Conservation (phyloP, 2,797 vertebrate genomes). For the Cyclura pinguis region DNA sequence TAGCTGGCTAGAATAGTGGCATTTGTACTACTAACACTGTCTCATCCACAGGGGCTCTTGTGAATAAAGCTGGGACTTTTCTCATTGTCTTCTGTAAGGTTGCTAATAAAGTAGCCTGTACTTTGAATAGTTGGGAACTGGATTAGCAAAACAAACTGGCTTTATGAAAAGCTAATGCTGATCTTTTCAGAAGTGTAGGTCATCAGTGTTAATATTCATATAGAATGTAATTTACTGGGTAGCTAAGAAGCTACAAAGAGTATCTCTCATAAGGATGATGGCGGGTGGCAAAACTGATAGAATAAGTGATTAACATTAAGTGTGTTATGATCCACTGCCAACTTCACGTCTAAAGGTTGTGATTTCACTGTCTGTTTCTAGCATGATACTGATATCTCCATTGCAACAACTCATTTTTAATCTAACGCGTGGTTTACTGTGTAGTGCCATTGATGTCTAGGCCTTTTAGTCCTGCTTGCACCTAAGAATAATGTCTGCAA, state of each 20-base stretch:
- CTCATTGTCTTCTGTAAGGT: constrained; percentile 22
- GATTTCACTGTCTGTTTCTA: constrained; percentile 43
- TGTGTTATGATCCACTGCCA: constrained; percentile 32
- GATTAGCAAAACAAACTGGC: neutral
- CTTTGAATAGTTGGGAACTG: neutral
- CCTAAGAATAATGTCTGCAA: constrained; percentile 64
- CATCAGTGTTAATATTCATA: constrained; percentile 4
- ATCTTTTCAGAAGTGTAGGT: constrained; percentile 27
- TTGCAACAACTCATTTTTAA: constrained; percentile 42
- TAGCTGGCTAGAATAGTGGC: constrained; percentile 62
- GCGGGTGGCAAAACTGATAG: constrained; percentile 3
- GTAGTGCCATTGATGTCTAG: constrained; percentile 44
- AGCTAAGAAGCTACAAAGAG: neutral
- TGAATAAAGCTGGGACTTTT: constrained; percentile 38
- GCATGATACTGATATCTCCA: constrained; percentile 15
- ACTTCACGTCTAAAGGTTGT: constrained; percentile 28
- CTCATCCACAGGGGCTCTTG: neutral
- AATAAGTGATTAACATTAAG: constrained; percentile 39
- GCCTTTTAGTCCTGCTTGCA: constrained; percentile 60
- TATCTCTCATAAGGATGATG: neutral
- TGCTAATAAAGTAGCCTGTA: neutral
- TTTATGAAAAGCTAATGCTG: constrained; percentile 1
- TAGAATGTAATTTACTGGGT: neutral
- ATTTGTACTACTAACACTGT: constrained; percentile 51
- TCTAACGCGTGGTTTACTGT: constrained; percentile 48